Evolutionary conservation across 2,888 invertebrate genomes (phyloP), one percentile per base, ranked within the genome.

Genomic region (Chrysodeixis includens): DNA sequence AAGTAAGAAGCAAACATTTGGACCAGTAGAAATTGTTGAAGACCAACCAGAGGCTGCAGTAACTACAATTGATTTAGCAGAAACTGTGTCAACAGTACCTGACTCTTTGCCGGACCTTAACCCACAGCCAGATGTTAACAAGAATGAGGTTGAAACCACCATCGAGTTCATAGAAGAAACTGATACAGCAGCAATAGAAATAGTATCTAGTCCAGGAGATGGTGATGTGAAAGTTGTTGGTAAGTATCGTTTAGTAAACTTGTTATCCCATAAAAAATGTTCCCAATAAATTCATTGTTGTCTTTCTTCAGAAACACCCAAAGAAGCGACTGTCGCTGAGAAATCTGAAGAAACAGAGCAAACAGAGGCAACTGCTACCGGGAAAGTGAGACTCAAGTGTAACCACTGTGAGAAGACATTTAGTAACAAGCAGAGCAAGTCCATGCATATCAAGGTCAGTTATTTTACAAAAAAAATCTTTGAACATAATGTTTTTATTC

Each of bases 351-450:
- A 74, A 3, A 56, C 73, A 9, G 69, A 64, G 1, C 73, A 74
- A n/a, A 64, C 60, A 10, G 76, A 76, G 55, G 67, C 63, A 0
- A 71, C 61, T 4, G 65, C 77, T 0, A 71, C 72, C 30, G 84
- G 78, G 0, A 90, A 88, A 63, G 71, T 69, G 56, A 90, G 87
- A 73, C 84, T 93, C 40, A 91, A 92, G 65, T 97, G 97, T 75
- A 91, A 93, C 53, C 90, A 95, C 44, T 97, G 97, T 79, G 93
- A 95, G n/a, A 96, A 96, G 83, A 83, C 91, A 18, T 97, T 96
- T 77, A 92, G 94, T 62, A 95, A 93, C 56, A 96, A 96, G 73
- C 96, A 96, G 84, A 96, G 95, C 88, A 95, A 95, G 74, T 96
- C 96, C 32, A 84, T 96, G 55, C 96, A 96, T 84, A 88, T 94